These are phyloP conservation scores for Clarias magur DNA, from an alignment of 2,113 vertebrate genomes.

Conservation along the genomic window DNA sequence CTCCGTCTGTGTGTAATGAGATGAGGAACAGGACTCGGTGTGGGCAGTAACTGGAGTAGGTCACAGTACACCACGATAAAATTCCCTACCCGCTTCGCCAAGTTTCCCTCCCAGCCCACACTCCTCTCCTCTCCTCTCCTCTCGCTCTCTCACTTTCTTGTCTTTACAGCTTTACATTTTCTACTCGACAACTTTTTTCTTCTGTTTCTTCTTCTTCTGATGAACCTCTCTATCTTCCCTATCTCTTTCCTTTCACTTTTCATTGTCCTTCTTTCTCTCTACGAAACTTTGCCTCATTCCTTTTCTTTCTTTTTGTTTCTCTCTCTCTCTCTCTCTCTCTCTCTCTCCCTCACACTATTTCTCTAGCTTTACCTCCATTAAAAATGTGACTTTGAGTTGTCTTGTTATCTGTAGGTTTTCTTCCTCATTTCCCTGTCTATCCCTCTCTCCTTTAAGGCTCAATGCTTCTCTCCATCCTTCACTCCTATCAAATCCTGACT, in stretches of 20 bases:
- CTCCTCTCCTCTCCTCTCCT: slow-evolving; percentile 69
- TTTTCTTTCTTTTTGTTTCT: slow-evolving; percentile 48
- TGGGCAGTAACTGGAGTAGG: slow-evolving; percentile 94
- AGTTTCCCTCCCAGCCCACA: slow-evolving; percentile 90
- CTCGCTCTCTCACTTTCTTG: background rate
- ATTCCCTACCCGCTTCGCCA: slow-evolving; percentile 95
- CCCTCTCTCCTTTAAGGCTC: background rate
- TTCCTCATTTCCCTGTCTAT: background rate
- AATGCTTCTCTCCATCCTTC: background rate
- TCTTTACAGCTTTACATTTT: background rate
- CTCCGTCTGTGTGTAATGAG: slow-evolving; percentile 39
- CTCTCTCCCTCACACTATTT: slow-evolving; percentile 76
- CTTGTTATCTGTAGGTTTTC: background rate
- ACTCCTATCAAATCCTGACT: background rate
- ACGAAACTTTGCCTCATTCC: background rate
- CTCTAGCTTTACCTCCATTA: background rate
- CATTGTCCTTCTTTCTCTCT: slow-evolving; percentile 56
- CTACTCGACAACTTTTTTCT: background rate
- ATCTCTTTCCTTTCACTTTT: background rate
- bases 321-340: slow-evolving; percentile 67
- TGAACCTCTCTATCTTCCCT: background rate
- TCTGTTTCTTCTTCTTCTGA: background rate
- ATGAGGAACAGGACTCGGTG: slow-evolving; percentile 79
- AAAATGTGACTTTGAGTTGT: background rate
- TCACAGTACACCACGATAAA: slow-evolving; percentile 98